A percentile compares a stretch with the other conserved stretches of the same genome.
Evolutionary conservation across 2,797 vertebrate genomes (phyloP).

Genomic region (Argya squamiceps): DNA sequence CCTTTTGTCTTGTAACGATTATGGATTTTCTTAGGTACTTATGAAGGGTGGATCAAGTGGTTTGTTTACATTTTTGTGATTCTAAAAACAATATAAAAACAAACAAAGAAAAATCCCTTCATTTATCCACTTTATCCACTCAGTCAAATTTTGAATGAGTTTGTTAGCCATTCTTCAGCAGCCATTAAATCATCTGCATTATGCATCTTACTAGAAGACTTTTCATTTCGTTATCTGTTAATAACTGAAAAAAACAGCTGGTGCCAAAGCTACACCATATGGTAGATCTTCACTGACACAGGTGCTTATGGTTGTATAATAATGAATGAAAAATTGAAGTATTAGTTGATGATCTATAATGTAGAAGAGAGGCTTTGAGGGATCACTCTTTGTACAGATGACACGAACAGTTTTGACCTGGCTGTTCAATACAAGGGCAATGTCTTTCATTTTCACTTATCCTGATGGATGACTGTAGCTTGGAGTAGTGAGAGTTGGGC

Average conservation of each 20-base stretch:
- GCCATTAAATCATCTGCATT: not conserved
- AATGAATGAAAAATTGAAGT: not conserved
- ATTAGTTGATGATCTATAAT: not conserved
- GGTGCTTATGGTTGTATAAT: not conserved
- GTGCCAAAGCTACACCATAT: not conserved
- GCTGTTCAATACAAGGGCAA: not conserved
- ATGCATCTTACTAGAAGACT: not conserved
- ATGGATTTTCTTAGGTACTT: not conserved
- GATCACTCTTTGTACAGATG: not conserved
- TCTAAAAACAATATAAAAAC: not conserved
- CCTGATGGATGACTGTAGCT: not conserved
- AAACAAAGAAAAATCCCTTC: not conserved
- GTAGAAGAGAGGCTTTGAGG: not conserved
- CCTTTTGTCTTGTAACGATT: not conserved
- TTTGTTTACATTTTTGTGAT: not conserved
- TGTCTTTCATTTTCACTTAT: not conserved
- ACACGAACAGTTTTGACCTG: not conserved
- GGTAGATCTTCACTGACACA: not conserved
- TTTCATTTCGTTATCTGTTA: not conserved
- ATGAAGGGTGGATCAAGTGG: not conserved
- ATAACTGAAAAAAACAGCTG: conserved; percentile 11
- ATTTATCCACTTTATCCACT: not conserved
- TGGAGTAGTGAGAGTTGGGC: not conserved
- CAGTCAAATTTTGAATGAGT: not conserved
- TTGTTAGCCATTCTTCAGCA: not conserved